Evolutionary conservation across 1,140 invertebrate genomes (phyloP), one percentile per base, ranked within the genome.

Genomic region (Rhopalosiphum padi): DNA sequence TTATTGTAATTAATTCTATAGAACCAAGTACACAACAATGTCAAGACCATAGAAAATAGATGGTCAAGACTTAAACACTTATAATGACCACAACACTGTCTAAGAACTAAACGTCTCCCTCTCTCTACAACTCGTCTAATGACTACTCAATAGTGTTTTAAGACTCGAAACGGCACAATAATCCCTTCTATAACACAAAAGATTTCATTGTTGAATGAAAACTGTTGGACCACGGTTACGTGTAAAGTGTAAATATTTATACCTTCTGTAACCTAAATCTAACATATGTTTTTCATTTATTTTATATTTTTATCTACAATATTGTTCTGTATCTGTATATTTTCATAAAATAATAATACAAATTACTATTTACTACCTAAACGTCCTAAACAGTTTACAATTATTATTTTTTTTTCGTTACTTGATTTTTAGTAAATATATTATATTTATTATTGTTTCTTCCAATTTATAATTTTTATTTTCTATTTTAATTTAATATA

Each of bases 261-360:
- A 87, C 43, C 43, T 87, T 37, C 25, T 48, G 87, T 89, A 89
- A 89, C n/a, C 48, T 15, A 9, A 88, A 89, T 55, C 23, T 89
- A 89, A 55, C 88, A 89, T 89, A 89, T 89, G 88, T 89, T 89
- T 55, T 55, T 37, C 48, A 48, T 53, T 7, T 43, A 46, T 86
- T 86, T 89, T 55, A 41, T 88, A 48, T 51, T 85, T 85, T 51
- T 51, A 53, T 51, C 85, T 30, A 86, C 11, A 83, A 83, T 85
- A 85, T 25, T 85, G 35, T 41, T 25, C 83, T 85, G 37, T 51
- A 51, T 25, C 83, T 85, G 37, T 51, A 51, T 85, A 85, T 41
- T 85, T 85, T 41, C 37, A 22, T 85, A 43, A 68, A 18, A 77
- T 77, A n/a, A 83, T 83, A 83, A 83, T 83, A 83, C 82, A 83